Base-by-base conservation (phyloP, 2,888 invertebrate genomes). In the Drosophila kanekoi region DNA sequence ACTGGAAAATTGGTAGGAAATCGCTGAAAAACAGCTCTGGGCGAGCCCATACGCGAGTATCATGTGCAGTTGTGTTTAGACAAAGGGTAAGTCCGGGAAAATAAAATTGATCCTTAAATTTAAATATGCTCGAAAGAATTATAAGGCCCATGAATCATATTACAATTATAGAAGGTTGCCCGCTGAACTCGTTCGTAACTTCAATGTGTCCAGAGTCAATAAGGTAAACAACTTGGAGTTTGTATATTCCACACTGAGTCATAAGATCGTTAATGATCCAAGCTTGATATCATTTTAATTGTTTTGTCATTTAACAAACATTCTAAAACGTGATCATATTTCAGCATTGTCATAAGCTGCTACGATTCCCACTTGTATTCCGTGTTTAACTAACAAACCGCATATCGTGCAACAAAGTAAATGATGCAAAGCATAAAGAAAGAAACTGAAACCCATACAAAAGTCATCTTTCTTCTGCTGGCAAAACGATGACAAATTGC, bases 401-500 rank as follows among this genome's bases (percentile, higher is more conserved):
- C 72, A 57, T 41, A 56, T 43, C 62, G 61, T 56, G 79, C 79
- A 48, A 58, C 37, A 75, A 69, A 67, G 89, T 82, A 67, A 82
- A 88, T 82, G 89, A 82, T 83, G 52, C 64, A 33, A 48, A 23
- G 52, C 69, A 47, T 59, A 43, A 35, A 14, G 43, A 68, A 57
- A 57, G 52, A 62, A 67, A 64, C 68, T 67, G 74, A 49, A 63
- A 52, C 75, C 60, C 87, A 86, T 78, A 69, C 70, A 65, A 67
- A 28, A 80, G 89, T 80, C 89, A 86, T 86, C 74, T 83, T 74
- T 82, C 88, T 86, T 73, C 63, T 52, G 64, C 89, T 87, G 85
- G 83, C 83, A 88, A 83, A 83, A 86, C 89, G 85, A 89, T 86
- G 85, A 86, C 85, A 86, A 86, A 86, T 86, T 86, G 89, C 85